These are phyloP conservation scores for Drosophila nigricruria DNA, from an alignment of 2,888 invertebrate genomes.

Conservation along the genomic window DNA sequence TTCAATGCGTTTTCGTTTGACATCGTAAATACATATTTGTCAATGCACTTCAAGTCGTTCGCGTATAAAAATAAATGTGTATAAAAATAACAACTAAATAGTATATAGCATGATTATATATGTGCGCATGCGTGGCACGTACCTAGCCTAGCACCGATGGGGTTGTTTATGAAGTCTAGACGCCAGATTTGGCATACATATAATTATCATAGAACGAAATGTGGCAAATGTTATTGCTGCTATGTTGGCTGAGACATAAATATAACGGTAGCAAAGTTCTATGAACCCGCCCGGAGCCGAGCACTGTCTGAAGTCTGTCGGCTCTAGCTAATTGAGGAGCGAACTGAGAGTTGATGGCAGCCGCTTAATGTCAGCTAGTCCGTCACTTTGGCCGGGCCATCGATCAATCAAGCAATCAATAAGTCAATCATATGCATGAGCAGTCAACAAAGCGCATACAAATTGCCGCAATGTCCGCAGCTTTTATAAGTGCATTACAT, in stretches of 20 bases:
- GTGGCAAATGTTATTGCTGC: slow-evolving; percentile 16
- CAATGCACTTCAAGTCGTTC: slow-evolving; percentile 50
- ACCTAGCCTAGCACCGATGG: slow-evolving; percentile 34
- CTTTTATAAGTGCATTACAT: slow-evolving; percentile 62
- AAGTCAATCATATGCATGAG: slow-evolving; percentile 76
- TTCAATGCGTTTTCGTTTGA: slow-evolving; percentile 75
- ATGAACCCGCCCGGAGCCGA: slow-evolving; percentile 56
- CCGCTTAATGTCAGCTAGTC: slow-evolving; percentile 71
- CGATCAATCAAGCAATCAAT: slow-evolving; percentile 73
- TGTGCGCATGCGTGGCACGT: slow-evolving; percentile 70
- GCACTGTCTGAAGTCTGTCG: slow-evolving; percentile 44
- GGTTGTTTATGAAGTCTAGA: slow-evolving; percentile 78
- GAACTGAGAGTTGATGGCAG: slow-evolving; percentile 39
- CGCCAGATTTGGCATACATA: slow-evolving; percentile 69
- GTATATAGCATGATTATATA: slow-evolving; percentile 15
- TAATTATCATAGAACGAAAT: slow-evolving; percentile 61
- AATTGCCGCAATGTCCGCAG: slow-evolving; percentile 67
- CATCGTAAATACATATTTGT: slow-evolving; percentile 77
- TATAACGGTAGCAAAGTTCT: slow-evolving; percentile 72
- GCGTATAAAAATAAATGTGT: slow-evolving; percentile 48
- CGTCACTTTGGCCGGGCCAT: slow-evolving; percentile 67
- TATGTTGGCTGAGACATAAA: slow-evolving; percentile 1
- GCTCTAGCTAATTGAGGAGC: slow-evolving; percentile 69
- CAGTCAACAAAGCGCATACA: slow-evolving; percentile 75
- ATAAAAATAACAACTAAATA: slow-evolving; percentile 28